Base-by-base conservation (phyloP, 2,888 invertebrate genomes). In the Cosmia trapezina region DNA sequence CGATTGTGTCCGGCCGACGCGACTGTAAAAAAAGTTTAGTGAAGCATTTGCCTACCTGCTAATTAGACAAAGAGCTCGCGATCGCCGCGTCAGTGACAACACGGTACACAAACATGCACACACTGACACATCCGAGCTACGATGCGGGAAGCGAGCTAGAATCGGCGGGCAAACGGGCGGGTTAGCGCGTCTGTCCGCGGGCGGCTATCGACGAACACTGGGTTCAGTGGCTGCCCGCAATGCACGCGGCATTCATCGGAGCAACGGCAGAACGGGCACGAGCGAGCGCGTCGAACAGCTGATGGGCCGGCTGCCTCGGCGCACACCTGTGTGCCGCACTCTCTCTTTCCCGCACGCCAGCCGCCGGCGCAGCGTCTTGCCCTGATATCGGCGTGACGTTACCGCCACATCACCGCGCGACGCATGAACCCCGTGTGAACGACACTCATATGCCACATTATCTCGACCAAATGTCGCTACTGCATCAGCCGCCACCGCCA, bases 1-100 rank as follows among this genome's bases (percentile, higher is more conserved):
- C 88, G 85, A 87, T 87, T 86, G 86, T 86, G 85, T 87, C 87
- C 88, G 85, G 78, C 81, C 79, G 80, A 61, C 81, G 70, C 78
- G 79, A 63, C 83, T 72, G 79, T 85, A 85, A 85, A 91, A 90
- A 90, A 91, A 88, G 90, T 92, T 92, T 89, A 87, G 88, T 89
- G 89, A 89, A 92, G 90, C 91, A 90, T 93, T 91, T 89, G 92
- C 94, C 94, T 95, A 95, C 95, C 95, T 95, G 95, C 89, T 95
- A 94, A 94, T 95, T 94, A 94, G 93, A 95, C 95, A 95, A 94
- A 94, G 94, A 93, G 93, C 92, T 92, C 91, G 91, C 90, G 90
- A 93, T 92, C 93, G 91, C 83, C 89, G 91, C 89, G 91, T 91
- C 91, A 91, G 92, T 93, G 94, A 91, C 92, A 92, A 91, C 92